These are phyloP conservation scores for Meganola albula DNA, from an alignment of 2,888 invertebrate species.

Conservation along the genomic window DNA sequence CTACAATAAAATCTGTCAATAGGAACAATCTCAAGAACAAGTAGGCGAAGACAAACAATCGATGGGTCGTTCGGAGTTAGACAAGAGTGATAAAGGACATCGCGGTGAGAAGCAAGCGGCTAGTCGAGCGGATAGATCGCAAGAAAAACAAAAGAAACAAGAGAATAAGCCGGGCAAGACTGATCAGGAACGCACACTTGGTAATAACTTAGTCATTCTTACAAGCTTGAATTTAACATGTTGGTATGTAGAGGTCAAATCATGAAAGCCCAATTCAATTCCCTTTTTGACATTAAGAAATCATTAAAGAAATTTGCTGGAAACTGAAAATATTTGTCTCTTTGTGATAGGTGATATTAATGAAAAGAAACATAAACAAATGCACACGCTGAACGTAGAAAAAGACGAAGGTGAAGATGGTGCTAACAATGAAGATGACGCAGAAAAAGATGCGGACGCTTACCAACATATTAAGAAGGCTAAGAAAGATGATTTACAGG, in stretches of 20 bases:
- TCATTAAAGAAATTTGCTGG: too few species aligned
- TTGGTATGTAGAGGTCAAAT: too few species aligned
- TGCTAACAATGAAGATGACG: slow-evolving; percentile 59
- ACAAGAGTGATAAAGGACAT: slow-evolving; percentile 84
- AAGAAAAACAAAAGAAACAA: slow-evolving; percentile 59
- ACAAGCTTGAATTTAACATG: too few species aligned
- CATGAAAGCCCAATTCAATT: too few species aligned
- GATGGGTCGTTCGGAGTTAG: slow-evolving; percentile 85
- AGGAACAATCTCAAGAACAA: slow-evolving; percentile 79
- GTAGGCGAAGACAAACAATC: slow-evolving; percentile 81
- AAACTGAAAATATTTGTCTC: not conserved
- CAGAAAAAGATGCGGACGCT: slow-evolving; percentile 77
- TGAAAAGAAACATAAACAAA: slow-evolving; percentile 80
- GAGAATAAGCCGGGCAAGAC: slow-evolving; percentile 86
- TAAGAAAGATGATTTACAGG: slow-evolving; percentile 84
- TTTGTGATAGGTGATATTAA: slow-evolving; percentile 74
- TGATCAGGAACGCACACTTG: slow-evolving; percentile 84
- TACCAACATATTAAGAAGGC: slow-evolving; percentile 92
- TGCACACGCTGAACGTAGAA: slow-evolving; percentile 75
- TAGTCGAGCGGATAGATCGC: slow-evolving; percentile 51
- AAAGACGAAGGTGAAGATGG: slow-evolving; percentile 67
- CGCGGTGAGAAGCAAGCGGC: slow-evolving; percentile 72
- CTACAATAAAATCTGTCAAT: too few species aligned
- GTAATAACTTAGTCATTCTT: too few species aligned
- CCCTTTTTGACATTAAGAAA: too few species aligned